phyloP scores from a whole-genome alignment of 2,888 invertebrate species.

The Apamea anceps region DNA sequence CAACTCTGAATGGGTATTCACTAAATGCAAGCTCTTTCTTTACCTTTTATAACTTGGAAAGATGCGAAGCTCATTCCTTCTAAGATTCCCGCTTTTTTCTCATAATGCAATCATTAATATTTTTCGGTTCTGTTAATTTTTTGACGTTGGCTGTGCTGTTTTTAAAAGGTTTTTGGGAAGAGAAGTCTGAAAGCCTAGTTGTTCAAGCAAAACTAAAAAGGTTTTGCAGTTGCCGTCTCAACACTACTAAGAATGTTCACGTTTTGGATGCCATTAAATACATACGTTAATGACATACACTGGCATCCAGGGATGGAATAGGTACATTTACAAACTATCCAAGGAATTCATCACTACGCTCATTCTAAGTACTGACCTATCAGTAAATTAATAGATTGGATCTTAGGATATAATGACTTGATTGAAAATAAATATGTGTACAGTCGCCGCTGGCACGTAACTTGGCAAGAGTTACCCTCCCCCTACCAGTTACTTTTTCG shows the following conservation, averaged over 20 bases:
- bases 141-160: constrained; percentile 60
- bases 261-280: background rate
- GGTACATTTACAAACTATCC: background rate
- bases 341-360: background rate
- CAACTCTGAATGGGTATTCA: constrained; percentile 88
- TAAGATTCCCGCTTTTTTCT: constrained; percentile 79
- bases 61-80: constrained; percentile 85
- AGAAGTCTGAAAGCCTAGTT: constrained; percentile 29
- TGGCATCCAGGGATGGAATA: background rate
- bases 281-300: background rate
- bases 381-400: background rate
- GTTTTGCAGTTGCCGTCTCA: constrained; percentile 14
- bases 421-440: background rate
- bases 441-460: too few species aligned
- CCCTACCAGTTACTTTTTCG: too few species aligned
- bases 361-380: background rate
- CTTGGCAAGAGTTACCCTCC: too few species aligned
- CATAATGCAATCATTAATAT: constrained; percentile 82
- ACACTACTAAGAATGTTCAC: background rate
- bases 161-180: constrained; percentile 38
- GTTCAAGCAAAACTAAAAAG: constrained; percentile 26
- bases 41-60: constrained; percentile 87
- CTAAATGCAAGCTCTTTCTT: constrained; percentile 87
- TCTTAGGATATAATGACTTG: background rate
- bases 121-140: constrained; percentile 73